Conservation (phyloP, 2,888 invertebrate genomes). For the Perizoma flavofasciatum region DNA sequence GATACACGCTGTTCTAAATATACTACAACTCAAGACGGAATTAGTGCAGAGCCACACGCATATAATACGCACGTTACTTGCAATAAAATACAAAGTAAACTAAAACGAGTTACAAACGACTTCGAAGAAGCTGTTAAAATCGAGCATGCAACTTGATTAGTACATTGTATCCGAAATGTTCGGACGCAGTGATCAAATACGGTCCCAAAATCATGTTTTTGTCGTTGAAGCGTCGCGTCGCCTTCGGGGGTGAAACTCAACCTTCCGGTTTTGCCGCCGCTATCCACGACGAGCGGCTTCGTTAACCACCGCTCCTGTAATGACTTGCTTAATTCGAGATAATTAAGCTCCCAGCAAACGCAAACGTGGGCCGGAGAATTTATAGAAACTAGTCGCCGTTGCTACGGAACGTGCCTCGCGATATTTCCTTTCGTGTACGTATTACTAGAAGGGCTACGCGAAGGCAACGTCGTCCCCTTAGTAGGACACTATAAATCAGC, state of each 20-base stretch:
- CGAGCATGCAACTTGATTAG: conserved; percentile 54
- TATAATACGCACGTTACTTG: conserved; percentile 49
- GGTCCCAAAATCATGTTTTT: conserved; percentile 60
- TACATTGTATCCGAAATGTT: conserved; percentile 52
- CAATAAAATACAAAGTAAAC: conserved; percentile 52
- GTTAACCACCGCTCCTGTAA: conserved; percentile 70
- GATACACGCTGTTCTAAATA: conserved; percentile 65
- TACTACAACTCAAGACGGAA: conserved; percentile 63
- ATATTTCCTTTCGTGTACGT: conserved; percentile 50
- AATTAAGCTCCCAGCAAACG: conserved; percentile 70
- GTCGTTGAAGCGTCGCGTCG: conserved; percentile 64
- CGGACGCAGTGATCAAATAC: conserved; percentile 59
- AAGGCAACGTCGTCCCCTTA: conserved; percentile 56
- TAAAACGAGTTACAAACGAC: conserved; percentile 38
- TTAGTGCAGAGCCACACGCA: conserved; percentile 63
- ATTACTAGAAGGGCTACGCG: conserved; percentile 53
- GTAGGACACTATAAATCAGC: conserved; percentile 63
- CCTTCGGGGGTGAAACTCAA: conserved; percentile 71
- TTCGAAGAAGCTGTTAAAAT: conserved; percentile 49
- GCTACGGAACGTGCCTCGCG: conserved; percentile 47
- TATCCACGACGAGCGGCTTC: conserved; percentile 62
- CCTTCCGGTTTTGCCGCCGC: conserved; percentile 69
- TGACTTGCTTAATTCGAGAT: conserved; percentile 78
- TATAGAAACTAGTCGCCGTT: conserved; percentile 57
- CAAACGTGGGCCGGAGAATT: conserved; percentile 67